A percentile compares a stretch with the other conserved stretches of the same genome.
These are phyloP conservation scores for Atractosteus spatula DNA, from an alignment of 2,113 vertebrate species.

Conservation along the genomic window DNA sequence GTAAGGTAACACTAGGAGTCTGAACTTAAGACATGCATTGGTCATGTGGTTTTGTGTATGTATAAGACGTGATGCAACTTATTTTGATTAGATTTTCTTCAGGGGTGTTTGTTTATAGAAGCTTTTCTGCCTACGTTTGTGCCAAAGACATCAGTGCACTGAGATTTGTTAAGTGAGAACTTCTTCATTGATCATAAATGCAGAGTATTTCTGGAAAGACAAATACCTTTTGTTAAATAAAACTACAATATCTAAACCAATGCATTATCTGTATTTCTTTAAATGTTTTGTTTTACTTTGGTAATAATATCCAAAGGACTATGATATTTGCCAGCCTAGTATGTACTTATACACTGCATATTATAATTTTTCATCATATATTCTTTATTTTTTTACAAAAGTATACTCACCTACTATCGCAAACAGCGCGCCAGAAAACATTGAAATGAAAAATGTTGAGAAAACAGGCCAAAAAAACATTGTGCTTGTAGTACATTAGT, in stretches of 20 bases:
- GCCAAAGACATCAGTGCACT: constrained; percentile 63
- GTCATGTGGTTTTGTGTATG: not conserved
- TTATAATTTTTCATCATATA: no score
- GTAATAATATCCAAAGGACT: not conserved
- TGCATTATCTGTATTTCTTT: constrained; percentile 8
- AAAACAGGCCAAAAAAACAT: no score
- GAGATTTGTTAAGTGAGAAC: constrained; percentile 50
- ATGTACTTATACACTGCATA: no score
- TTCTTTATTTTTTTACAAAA: no score
- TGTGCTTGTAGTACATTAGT: no score
- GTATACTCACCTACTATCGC: no score
- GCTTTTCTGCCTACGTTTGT: constrained; percentile 48
- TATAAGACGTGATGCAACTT: not conserved
- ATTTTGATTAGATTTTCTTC: constrained; percentile 30
- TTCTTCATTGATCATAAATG: constrained; percentile 33
- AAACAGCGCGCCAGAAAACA: no score
- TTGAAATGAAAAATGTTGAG: no score
- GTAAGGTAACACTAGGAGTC: not conserved
- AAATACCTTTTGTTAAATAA: not conserved
- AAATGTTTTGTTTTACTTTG: not conserved
- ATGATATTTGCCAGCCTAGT: no score
- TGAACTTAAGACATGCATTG: not conserved
- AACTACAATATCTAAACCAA: not conserved
- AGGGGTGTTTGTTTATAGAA: constrained; percentile 24
- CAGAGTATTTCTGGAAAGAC: not conserved